Evolutionary conservation across 1,140 invertebrate genomes (phyloP).

Genomic region (Hypothenemus hampei): DNA sequence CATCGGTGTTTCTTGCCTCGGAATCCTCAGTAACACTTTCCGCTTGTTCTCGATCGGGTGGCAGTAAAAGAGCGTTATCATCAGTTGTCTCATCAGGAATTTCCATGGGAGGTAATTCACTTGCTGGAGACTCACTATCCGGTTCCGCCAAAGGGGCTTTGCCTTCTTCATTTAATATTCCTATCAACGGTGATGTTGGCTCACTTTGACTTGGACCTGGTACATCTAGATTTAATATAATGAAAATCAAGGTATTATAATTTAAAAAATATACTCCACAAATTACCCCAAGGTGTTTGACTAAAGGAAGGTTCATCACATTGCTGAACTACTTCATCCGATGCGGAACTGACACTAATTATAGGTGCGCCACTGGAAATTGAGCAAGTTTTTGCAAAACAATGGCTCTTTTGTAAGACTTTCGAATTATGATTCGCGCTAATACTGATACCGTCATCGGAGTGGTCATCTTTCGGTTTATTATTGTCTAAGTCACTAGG

Average conservation of each 20-base stretch:
- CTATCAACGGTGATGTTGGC: slow-evolving; percentile 5
- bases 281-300: too few species aligned
- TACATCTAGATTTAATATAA: too few species aligned
- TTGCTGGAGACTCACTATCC: slow-evolving; percentile 58
- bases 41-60: slow-evolving; percentile 31
- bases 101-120: slow-evolving; percentile 40
- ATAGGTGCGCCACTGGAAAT: slow-evolving; percentile 50
- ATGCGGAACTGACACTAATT: slow-evolving; percentile 66
- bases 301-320: too few species aligned
- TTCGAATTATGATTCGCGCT: slow-evolving; percentile 30
- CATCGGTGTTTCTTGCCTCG: slow-evolving; percentile 63
- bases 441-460: slow-evolving; percentile 2
- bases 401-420: slow-evolving; percentile 40
- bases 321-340: slow-evolving; percentile 57
- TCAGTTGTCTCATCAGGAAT: too few species aligned
- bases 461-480: slow-evolving; percentile 27
- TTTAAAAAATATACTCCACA: too few species aligned
- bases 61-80: too few species aligned
- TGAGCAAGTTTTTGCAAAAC: slow-evolving; percentile 42
- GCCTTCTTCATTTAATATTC: slow-evolving; percentile 23
- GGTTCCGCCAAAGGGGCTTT: slow-evolving; percentile 59
- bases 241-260: too few species aligned
- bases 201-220: slow-evolving; percentile 10
- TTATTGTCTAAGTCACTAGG: slow-evolving; percentile 45
- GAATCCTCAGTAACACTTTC: slow-evolving; percentile 34